Evolutionary conservation across 2,797 vertebrate species (phyloP).

Genomic region (Phataginus tetradactyla): DNA sequence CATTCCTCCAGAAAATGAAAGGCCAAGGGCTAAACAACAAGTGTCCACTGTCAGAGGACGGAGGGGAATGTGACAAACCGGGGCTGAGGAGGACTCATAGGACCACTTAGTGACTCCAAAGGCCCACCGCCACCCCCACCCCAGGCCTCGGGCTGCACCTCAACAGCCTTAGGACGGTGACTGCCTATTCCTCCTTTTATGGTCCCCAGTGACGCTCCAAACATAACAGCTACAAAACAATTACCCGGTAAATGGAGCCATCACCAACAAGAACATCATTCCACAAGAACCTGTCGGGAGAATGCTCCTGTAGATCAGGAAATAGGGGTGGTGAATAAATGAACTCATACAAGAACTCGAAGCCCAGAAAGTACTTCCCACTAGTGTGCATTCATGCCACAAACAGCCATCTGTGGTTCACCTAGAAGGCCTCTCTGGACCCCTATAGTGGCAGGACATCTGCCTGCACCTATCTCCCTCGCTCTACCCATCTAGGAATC

Average conservation of each 20-base stretch:
- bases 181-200: neutral
- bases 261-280: neutral
- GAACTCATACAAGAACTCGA: neutral
- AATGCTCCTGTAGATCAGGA: neutral
- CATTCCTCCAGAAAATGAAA: neutral
- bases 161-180: neutral
- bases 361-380: neutral
- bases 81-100: rapidly evolving
- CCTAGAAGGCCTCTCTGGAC: neutral
- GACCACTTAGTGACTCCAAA: neutral
- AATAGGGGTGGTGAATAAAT: neutral
- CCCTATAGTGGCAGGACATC: too few relatives aligned
- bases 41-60: neutral
- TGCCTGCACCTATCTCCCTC: neutral
- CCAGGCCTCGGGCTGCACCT: neutral
- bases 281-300: neutral
- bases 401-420: neutral
- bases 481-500: neutral
- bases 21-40: neutral
- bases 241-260: neutral
- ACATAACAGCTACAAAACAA: neutral
- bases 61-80: neutral
- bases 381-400: rapidly evolving
- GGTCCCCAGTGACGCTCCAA: neutral
- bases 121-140: neutral